Evolutionary conservation across 2,888 invertebrate genomes (phyloP), one percentile per base, ranked within the genome.

Genomic region (Autographa pulchrina): DNA sequence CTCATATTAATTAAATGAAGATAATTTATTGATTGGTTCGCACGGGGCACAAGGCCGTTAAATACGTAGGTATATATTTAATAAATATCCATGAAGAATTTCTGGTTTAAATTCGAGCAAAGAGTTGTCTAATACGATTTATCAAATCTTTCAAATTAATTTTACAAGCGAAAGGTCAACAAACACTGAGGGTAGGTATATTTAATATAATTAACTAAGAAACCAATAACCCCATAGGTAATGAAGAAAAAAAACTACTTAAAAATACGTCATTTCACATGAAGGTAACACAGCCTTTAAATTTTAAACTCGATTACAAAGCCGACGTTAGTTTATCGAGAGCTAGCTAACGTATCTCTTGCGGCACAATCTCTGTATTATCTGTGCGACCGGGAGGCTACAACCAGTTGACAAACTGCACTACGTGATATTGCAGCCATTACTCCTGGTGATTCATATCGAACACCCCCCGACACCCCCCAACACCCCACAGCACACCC

Each of bases 341-440:
- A 65, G 87, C 88, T 86, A 87, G 88, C 87, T 48, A 85, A 86
- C 88, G 88, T 91, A 92, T 90, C 91, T 89, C 90, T 86, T 88
- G 85, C 85, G 87, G 85, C 88, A 86, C 93, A 92, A 94, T 94
- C 92, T 93, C 90, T 82, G 87, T 89, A 92, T 93, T 94, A 94
- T 95, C 94, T 94, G 93, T 94, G 94, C 93, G 87, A 92, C 91
- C 90, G 91, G 91, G 92, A 93, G 91, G 92, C 94, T 93, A 93
- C 94, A 94, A 93, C 90, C 93, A 92, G 94, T 94, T 96, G 96
- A 96, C 95, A 95, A 96, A 96, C 94, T 96, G 94, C 95, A 94
- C 92, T 96, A 95, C 96, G 96, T 95, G 95, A 94, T 95, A 96
- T 95, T 95, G 94, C 93, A 92, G 92, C 95, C 95, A 95, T 95